Evolutionary conservation across 1,140 invertebrate species (phyloP).

Genomic region (Xylocopa sonorina): DNA sequence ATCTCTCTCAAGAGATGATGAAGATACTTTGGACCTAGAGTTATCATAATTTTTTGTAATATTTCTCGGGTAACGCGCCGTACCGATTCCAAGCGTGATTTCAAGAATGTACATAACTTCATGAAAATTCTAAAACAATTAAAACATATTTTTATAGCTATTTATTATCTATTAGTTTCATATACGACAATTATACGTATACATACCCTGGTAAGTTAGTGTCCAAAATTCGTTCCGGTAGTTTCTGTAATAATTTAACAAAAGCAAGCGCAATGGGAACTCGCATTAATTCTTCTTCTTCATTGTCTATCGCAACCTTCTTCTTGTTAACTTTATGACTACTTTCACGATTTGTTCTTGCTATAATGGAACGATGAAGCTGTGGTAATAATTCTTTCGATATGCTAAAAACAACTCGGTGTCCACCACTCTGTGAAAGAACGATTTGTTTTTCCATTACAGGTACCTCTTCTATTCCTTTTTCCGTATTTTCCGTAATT

Average conservation of each 20-base stretch:
- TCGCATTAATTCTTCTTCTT: slow-evolving; percentile 94
- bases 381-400: slow-evolving; percentile 85
- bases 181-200: background rate
- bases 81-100: slow-evolving; percentile 94
- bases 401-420: slow-evolving; percentile 85
- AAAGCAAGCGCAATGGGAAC: slow-evolving; percentile 96
- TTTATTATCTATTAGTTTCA: background rate
- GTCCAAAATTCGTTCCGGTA: slow-evolving; percentile 89
- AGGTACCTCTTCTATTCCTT: slow-evolving; percentile 68
- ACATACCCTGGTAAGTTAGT: slow-evolving; percentile 90
- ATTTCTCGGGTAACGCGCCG: slow-evolving; percentile 93
- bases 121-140: slow-evolving; percentile 89
- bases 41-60: slow-evolving; percentile 92
- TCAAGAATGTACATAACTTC: slow-evolving; percentile 94
- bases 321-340: slow-evolving; percentile 92
- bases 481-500: slow-evolving; percentile 63
- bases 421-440: slow-evolving; percentile 88
- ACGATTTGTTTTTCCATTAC: slow-evolving; percentile 83
- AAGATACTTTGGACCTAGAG: slow-evolving; percentile 92
- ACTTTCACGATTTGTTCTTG: slow-evolving; percentile 88
- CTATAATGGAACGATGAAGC: slow-evolving; percentile 86
- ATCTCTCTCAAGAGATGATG: slow-evolving; percentile 91
- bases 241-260: slow-evolving; percentile 94
- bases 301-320: slow-evolving; percentile 84
- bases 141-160: background rate